A percentile compares a stretch with the other conserved stretches of the same genome.
Conservation (phyloP, 2,113 vertebrate species). For the Neotragus moschatus region DNA sequence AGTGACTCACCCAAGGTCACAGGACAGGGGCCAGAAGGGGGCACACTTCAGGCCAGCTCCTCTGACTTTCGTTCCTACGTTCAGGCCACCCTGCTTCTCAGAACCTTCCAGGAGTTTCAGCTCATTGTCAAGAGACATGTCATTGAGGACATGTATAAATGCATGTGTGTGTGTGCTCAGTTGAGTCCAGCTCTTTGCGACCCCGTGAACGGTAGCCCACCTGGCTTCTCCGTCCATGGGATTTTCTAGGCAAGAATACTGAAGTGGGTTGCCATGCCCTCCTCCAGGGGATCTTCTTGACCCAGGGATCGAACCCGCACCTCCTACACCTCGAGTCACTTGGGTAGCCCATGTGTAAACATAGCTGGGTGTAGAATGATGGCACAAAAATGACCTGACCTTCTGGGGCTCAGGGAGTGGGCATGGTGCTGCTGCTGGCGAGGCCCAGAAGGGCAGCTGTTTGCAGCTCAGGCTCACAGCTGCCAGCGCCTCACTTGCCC, state of each 20-base stretch:
- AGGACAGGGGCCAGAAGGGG: not conserved
- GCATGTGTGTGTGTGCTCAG: not conserved
- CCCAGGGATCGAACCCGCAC: not conserved
- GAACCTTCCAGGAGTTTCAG: not conserved
- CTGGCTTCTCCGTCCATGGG: not conserved
- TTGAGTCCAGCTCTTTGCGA: fast-evolving
- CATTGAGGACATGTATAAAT: not conserved
- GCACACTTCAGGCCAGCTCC: not conserved
- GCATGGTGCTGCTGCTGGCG: fast-evolving
- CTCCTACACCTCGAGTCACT: not conserved
- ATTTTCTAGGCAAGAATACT: not conserved
- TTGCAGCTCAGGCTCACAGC: not conserved
- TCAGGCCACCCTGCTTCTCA: not conserved
- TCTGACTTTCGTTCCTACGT: not conserved
- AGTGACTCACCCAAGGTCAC: not conserved
- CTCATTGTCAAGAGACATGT: not conserved
- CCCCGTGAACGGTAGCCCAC: not conserved
- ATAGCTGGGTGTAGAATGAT: too few species aligned
- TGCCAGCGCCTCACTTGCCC: not conserved
- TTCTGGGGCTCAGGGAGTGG: not conserved
- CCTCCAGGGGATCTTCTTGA: not conserved
- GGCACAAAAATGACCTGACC: not conserved
- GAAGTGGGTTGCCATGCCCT: not conserved
- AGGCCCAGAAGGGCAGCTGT: not conserved
- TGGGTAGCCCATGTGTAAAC: not conserved